phyloP scores from a whole-genome alignment of 2,888 invertebrate genomes.

The Drosophila neoperkinsi region DNA sequence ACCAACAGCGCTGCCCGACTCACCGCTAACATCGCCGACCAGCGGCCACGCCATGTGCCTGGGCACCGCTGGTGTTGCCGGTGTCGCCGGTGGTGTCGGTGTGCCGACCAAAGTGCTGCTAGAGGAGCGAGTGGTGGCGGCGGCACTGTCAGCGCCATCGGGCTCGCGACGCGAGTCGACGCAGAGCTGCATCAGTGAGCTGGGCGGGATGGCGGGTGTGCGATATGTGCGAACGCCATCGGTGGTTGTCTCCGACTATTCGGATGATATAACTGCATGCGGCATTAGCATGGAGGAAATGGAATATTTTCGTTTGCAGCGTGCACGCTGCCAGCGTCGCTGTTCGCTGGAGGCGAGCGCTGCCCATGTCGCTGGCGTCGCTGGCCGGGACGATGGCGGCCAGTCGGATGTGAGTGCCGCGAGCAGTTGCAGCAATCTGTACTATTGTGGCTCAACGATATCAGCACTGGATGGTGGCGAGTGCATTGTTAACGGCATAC shows the following conservation, averaged over 20 bases:
- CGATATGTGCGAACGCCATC: conserved; percentile 92
- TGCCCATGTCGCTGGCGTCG: conserved; percentile 42
- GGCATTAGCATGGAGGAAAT: conserved; percentile 87
- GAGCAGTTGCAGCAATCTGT: conserved; percentile 87
- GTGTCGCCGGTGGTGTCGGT: conserved; percentile 10
- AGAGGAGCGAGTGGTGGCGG: conserved; percentile 87
- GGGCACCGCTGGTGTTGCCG: background rate
- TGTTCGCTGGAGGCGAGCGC: conserved; percentile 83
- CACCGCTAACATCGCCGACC: conserved; percentile 73
- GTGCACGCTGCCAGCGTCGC: conserved; percentile 82
- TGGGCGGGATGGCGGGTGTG: conserved; percentile 85
- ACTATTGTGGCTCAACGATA: conserved; percentile 87
- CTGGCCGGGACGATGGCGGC: conserved; percentile 68
- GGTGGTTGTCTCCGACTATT: conserved; percentile 94
- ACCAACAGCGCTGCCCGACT: conserved; percentile 83
- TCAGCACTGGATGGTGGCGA: conserved; percentile 86
- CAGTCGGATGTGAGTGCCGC: conserved; percentile 87
- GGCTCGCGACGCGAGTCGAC: conserved; percentile 85
- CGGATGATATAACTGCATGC: conserved; percentile 88
- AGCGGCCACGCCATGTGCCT: conserved; percentile 8
- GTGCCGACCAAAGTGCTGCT: conserved; percentile 86
- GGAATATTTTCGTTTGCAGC: conserved; percentile 86
- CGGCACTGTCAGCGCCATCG: conserved; percentile 85
- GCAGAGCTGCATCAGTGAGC: conserved; percentile 85
- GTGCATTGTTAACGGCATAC: conserved; percentile 85